Evolutionary conservation across 92 coral and sea anemone species (phyloP), one percentile per base, ranked within the genome.

Genomic region (Epizoanthus ramosus): DNA sequence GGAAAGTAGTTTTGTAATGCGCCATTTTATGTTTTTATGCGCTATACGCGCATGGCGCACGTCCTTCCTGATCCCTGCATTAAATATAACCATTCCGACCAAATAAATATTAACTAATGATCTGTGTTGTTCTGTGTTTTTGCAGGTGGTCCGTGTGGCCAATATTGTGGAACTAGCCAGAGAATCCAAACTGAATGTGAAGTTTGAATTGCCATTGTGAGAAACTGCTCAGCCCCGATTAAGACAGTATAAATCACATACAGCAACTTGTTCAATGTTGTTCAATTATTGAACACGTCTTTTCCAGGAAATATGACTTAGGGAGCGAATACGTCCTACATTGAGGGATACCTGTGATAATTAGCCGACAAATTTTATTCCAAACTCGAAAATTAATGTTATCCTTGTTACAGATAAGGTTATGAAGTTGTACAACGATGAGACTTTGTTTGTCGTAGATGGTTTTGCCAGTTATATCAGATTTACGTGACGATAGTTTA

Each of bases 81-180:
- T 37, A 0, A 37, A 37, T 37, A 37, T 37, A 37, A 6, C 43
- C 43, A 37, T 37, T 37, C 43, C 43, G 6, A 37, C 43, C 6
- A 37, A 37, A 37, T 0, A 5, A 37, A 37, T 5, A 37, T 37
- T 6, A 37, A 37, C 2, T 35, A 35, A 35, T 37, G 43, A 5
- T 37, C 39, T 69, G 5, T 14, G 16, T 58, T 23, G 16, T 3
- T 57, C 33, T 79, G 70, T 86, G 9, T 21, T 25, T 15, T 50
- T 45, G 14, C 89, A 96, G 99, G 99, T 94, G 45, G 95, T 94
- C 4, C 98, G 99, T 43, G 93, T 96, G 64, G 85, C 98, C 67
- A 96, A 96, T 81, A 96, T 96, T 83, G 92, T 96, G 53, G 99
- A 96, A 79, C 90, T 96, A 61, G 99, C 99, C 31, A 88, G 95